Conservation (phyloP, 1,140 invertebrate species). For the Drosophila parabipectinata region DNA sequence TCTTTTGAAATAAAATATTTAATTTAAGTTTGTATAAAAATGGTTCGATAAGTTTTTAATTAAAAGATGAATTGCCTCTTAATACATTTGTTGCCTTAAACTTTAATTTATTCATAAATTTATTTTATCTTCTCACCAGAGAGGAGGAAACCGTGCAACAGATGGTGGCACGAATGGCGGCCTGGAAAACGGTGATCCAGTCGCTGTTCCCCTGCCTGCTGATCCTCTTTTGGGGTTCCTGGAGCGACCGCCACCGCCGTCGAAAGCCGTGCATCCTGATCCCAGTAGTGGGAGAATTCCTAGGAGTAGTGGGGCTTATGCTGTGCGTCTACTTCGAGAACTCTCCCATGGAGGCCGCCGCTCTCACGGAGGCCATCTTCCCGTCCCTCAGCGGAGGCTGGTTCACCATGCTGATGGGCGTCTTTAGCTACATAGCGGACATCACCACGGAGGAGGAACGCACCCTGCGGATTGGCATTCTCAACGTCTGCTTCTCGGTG, state of each 20-base stretch:
- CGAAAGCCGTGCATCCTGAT: constrained; percentile 94
- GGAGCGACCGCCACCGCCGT: constrained; percentile 89
- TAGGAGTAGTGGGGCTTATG: constrained; percentile 91
- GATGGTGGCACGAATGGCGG: constrained; percentile 90
- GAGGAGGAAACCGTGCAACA: constrained; percentile 91
- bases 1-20: no score
- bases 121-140: constrained; percentile 21
- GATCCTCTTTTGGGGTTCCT: constrained; percentile 91
- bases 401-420: constrained; percentile 95
- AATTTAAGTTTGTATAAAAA: neutral
- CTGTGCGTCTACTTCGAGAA: constrained; percentile 91
- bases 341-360: constrained; percentile 91
- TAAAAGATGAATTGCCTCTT: no score
- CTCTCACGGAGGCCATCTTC: constrained; percentile 90
- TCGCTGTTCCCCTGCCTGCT: constrained; percentile 90
- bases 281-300: constrained; percentile 91
- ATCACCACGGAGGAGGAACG: constrained; percentile 92
- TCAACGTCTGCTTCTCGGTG: constrained; percentile 92
- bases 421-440: constrained; percentile 95
- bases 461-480: constrained; percentile 92
- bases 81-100: neutral
- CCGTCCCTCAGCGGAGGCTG: constrained; percentile 91
- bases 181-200: constrained; percentile 92
- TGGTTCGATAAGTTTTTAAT: neutral
- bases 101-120: no score